Evolutionary conservation across 2,888 invertebrate species (phyloP).

Genomic region (Venusia cambrica): DNA sequence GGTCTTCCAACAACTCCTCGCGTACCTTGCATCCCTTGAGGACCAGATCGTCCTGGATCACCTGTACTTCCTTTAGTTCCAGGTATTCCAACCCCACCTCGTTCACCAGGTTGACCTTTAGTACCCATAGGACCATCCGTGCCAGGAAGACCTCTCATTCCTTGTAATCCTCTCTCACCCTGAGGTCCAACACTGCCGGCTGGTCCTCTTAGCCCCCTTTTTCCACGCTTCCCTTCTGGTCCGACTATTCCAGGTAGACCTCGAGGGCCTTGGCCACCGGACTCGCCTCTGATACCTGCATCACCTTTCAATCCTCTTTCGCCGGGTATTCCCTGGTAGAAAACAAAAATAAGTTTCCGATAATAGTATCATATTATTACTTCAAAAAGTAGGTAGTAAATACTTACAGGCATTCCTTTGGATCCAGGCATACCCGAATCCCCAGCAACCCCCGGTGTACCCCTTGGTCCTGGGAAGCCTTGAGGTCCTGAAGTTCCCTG

Average conservation of each 20-base stretch:
- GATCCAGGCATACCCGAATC: constrained; percentile 87
- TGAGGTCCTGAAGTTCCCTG: constrained; percentile 87
- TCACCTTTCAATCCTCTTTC: constrained; percentile 92
- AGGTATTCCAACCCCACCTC: constrained; percentile 78
- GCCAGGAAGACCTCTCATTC: constrained; percentile 86
- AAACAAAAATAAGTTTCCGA: constrained; percentile 11
- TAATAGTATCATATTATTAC: background rate
- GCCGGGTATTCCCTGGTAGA: constrained; percentile 85
- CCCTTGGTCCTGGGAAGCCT: constrained; percentile 91
- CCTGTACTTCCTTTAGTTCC: constrained; percentile 83
- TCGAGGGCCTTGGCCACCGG: constrained; percentile 86
- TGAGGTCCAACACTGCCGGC: constrained; percentile 85
- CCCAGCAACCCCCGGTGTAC: constrained; percentile 87
- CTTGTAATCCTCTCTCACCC: constrained; percentile 87
- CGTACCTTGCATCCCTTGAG: constrained; percentile 83
- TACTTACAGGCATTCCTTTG: constrained; percentile 86
- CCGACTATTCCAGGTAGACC: constrained; percentile 88
- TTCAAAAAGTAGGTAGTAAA: too few species aligned
- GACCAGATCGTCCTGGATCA: constrained; percentile 84
- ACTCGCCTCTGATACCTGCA: constrained; percentile 87
- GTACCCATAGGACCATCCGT: constrained; percentile 87
- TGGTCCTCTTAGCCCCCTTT: constrained; percentile 89
- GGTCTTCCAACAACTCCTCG: constrained; percentile 85
- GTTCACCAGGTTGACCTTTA: constrained; percentile 88
- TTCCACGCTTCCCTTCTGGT: constrained; percentile 90